Base-by-base conservation (phyloP, 2,888 invertebrate species). In the Peribatodes rhomboidaria region DNA sequence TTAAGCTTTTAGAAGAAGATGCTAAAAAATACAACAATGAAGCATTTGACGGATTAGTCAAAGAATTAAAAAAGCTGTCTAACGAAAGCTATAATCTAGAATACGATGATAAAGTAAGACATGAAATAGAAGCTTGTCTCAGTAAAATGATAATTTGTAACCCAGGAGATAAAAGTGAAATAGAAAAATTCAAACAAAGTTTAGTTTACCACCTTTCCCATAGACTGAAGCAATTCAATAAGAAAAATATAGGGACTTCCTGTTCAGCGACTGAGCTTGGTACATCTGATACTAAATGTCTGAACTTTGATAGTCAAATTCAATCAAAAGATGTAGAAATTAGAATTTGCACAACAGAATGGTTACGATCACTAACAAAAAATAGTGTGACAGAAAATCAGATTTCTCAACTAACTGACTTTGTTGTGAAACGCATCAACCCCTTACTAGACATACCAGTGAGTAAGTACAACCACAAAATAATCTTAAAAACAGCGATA, bases 141-240 rank as follows among this genome's bases (percentile, higher is more conserved):
- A 20, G 35, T 10, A 52, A 20, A 52, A 52, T 52, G n/a, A 18
- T 37, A n/a, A 37, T 52, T 37, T 52, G 52, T 16, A 20, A 52
- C 1, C 52, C 42, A 42, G 42, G 18, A 11, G 42, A 42, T 13
- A 18, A 42, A 42, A 42, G 6, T 11, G 42, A 42, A 18, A 7
- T 18, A 16, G 11, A 18, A 18, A 16, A 11, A 42, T 42, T 42
- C 11, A 42, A 42, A 11, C 42, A 20, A 18, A 11, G 18, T 20
- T 20, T 42, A 20, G 20, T 42, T 13, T 16, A 18, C 11, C 42
- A 18, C 18, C 42, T 42, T 42, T 42, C 3, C 11, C 18, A 42
- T 18, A 42, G 11, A 42, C 2, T 42, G 13, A 42, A 42, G 20
- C 10, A 11, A 1, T 42, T 42, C 11, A 42, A 2, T 18, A 42